phyloP scores from a whole-genome alignment of 2,797 vertebrate species.

The Etheostoma perlongum region DNA sequence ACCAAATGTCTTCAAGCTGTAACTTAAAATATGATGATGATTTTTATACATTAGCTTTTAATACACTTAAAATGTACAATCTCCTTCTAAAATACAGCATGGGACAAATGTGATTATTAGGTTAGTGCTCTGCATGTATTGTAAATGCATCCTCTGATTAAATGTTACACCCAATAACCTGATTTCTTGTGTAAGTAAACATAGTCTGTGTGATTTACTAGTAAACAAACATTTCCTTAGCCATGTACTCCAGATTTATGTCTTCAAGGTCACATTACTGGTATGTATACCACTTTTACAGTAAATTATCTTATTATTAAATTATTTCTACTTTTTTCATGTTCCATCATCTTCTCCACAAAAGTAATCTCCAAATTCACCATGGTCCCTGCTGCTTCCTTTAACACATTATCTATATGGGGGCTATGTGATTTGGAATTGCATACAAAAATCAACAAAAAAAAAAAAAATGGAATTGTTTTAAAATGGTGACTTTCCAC shows the following conservation, averaged over 20 bases:
- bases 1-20: slow-evolving; percentile 1
- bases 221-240: neutral
- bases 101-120: neutral
- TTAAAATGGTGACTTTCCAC: neutral
- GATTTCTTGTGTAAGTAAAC: neutral
- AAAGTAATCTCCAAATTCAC: neutral
- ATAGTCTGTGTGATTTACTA: neutral
- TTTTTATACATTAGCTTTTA: neutral
- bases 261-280: neutral
- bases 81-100: too few species aligned
- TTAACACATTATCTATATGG: neutral
- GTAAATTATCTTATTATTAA: neutral
- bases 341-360: slow-evolving; percentile 1
- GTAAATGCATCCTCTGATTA: neutral
- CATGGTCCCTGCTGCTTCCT: neutral
- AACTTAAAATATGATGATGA: neutral
- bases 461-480: neutral
- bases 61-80: neutral
- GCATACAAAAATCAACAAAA: neutral
- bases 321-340: neutral
- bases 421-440: neutral
- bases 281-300: neutral
- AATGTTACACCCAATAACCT: neutral
- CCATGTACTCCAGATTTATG: neutral
- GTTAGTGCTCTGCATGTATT: neutral